Conservation (phyloP, 2,113 vertebrate species). For the Datnioides undecimradiatus region DNA sequence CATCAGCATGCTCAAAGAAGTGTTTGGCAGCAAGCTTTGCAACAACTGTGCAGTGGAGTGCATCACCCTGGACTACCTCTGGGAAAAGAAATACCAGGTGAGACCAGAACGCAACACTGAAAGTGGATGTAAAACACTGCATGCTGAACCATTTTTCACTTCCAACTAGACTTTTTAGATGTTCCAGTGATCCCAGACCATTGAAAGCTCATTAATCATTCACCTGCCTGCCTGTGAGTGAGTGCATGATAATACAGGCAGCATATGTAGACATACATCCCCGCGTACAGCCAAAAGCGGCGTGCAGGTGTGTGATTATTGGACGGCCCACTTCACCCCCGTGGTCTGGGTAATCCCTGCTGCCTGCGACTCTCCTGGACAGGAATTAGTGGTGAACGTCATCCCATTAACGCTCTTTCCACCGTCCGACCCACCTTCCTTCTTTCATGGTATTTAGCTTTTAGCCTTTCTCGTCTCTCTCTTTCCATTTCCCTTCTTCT, state of each 20-base stretch:
- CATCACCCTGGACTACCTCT: constrained; percentile 89
- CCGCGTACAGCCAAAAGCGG: background rate
- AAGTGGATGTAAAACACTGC: background rate
- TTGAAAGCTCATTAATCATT: background rate
- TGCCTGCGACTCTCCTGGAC: constrained; percentile 29
- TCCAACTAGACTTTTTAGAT: background rate
- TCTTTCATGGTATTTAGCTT: constrained; percentile 14
- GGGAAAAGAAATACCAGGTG: constrained; percentile 93
- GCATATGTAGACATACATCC: background rate
- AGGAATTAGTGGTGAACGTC: constrained; percentile 60
- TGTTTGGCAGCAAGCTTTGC: constrained; percentile 92
- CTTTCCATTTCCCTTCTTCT: background rate
- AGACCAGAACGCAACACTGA: background rate
- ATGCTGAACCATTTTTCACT: background rate
- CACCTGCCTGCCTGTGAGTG: background rate
- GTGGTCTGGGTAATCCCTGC: constrained; percentile 62
- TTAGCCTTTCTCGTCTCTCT: background rate
- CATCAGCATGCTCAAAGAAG: constrained; percentile 87
- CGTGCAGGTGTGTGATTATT: background rate
- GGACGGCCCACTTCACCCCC: constrained; percentile 1
- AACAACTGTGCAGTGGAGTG: constrained; percentile 86
- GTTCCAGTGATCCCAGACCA: background rate
- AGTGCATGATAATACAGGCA: background rate
- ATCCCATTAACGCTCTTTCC: constrained; percentile 64
- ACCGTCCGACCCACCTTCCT: background rate